Conservation (phyloP, 2,888 invertebrate genomes). For the Nomada fabriciana region DNA sequence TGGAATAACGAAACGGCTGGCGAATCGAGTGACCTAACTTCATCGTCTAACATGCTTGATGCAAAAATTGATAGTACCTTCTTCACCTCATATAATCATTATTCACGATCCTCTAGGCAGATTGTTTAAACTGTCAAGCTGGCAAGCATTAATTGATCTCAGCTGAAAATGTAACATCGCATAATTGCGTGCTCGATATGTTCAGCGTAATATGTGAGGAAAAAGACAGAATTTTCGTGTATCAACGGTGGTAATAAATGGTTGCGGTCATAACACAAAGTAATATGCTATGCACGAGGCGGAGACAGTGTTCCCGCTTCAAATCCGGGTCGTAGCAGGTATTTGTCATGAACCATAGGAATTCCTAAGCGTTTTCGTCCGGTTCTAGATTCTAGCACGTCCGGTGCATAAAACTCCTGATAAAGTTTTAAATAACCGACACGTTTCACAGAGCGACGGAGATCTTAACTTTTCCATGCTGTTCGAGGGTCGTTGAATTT, state of each 20-base stretch:
- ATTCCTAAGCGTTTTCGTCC: constrained; percentile 52
- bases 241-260: constrained; percentile 46
- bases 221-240: constrained; percentile 26
- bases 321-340: constrained; percentile 59
- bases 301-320: constrained; percentile 44
- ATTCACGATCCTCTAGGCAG: no score
- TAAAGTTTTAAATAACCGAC: constrained; percentile 46
- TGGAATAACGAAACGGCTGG: neutral
- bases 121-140: no score
- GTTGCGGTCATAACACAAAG: constrained; percentile 38
- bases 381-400: constrained; percentile 46
- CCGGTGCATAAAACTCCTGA: constrained; percentile 39
- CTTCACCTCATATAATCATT: no score
- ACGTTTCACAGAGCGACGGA: neutral
- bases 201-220: neutral
- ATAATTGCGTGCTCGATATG: neutral
- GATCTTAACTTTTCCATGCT: neutral
- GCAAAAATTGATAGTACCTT: constrained; percentile 22
- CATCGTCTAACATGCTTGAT: neutral
- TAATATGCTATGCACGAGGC: constrained; percentile 45
- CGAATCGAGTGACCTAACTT: neutral
- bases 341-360: constrained; percentile 61
- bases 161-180: no score
- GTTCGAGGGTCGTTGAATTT: constrained; percentile 12
- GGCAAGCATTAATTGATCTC: no score